A percentile compares a stretch with the other conserved stretches of the same genome.
Evolutionary conservation across 2,888 invertebrate species (phyloP).

Genomic region (Entomobrya proxima): DNA sequence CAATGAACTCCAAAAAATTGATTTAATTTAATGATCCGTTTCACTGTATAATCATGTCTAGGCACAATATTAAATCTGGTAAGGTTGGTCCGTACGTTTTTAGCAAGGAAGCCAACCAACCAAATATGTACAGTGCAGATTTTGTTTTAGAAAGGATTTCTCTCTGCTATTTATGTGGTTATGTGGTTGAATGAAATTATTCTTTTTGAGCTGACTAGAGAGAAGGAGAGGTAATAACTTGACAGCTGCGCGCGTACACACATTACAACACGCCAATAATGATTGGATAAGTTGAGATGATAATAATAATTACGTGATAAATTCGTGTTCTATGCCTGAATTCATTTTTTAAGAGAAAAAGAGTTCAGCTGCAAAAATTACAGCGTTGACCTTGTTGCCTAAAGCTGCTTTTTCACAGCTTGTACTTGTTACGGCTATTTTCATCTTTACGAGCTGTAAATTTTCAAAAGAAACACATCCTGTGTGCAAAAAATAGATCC

Average conservation of each 20-base stretch:
- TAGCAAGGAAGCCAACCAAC: not conserved
- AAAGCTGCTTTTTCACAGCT: constrained; percentile 26
- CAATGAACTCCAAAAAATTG: constrained; percentile 44
- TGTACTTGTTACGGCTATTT: constrained; percentile 36
- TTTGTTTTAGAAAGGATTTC: not conserved
- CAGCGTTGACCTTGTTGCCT: constrained; percentile 27
- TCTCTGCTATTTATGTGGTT: not conserved
- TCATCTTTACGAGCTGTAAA: constrained; percentile 34
- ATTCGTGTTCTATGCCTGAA: constrained; percentile 9
- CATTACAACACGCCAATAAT: not conserved
- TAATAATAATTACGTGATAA: constrained; percentile 4
- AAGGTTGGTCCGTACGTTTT: not conserved
- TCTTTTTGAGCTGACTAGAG: not conserved
- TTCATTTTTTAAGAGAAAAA: not conserved
- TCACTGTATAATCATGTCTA: not conserved
- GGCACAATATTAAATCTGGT: constrained; percentile 1
- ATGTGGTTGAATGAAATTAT: not conserved
- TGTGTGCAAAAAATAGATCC: not conserved
- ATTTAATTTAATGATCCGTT: constrained; percentile 52
- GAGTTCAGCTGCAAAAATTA: constrained; percentile 10
- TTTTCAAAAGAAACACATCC: constrained; percentile 5
- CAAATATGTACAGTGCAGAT: not conserved
- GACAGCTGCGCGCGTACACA: constrained; percentile 22
- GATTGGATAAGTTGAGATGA: not conserved
- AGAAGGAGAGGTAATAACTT: not conserved